Percentiles rank a stretch among this genome's conserved stretches.
These are phyloP conservation scores for Plagiodera versicolora DNA, from an alignment of 2,888 invertebrate species.

Conservation along the genomic window DNA sequence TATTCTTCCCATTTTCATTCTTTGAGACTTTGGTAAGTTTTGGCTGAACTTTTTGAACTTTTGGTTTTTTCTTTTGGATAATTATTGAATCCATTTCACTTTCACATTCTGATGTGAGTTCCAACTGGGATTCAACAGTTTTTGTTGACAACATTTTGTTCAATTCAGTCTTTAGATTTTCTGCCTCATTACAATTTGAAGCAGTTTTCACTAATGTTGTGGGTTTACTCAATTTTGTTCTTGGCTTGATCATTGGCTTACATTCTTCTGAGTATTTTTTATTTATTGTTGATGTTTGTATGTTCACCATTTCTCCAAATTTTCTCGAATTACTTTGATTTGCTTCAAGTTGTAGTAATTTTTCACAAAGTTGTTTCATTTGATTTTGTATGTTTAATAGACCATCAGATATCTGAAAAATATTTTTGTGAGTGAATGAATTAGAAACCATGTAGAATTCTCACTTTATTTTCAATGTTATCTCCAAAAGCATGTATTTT, in stretches of 20 bases:
- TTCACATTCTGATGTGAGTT: slow-evolving; percentile 6
- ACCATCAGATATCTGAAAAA: slow-evolving; percentile 43
- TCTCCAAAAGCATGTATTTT: slow-evolving; percentile 35
- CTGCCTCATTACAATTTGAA: slow-evolving; percentile 13
- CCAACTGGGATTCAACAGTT: neutral
- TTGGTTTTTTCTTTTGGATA: neutral
- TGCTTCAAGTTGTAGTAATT: slow-evolving; percentile 45
- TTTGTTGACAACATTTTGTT: slow-evolving; percentile 13
- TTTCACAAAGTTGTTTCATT: slow-evolving; percentile 50
- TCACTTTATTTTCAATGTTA: slow-evolving; percentile 35
- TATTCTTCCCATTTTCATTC: neutral
- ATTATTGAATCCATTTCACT: slow-evolving; percentile 2
- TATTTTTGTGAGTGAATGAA: neutral
- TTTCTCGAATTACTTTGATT: slow-evolving; percentile 21
- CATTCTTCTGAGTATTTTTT: slow-evolving; percentile 10
- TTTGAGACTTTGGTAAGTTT: neutral
- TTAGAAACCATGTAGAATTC: neutral
- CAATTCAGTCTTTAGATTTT: slow-evolving; percentile 22
- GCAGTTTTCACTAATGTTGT: slow-evolving; percentile 10
- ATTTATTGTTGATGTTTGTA: neutral
- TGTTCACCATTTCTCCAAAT: neutral
- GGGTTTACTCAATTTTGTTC: slow-evolving; percentile 30
- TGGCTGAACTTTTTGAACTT: neutral
- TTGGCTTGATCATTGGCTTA: slow-evolving; percentile 33
- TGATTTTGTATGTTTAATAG: slow-evolving; percentile 49